A percentile compares a stretch with the other conserved stretches of the same genome.
phyloP scores from a whole-genome alignment of 2,888 invertebrate species.

The Lapara coniferarum region DNA sequence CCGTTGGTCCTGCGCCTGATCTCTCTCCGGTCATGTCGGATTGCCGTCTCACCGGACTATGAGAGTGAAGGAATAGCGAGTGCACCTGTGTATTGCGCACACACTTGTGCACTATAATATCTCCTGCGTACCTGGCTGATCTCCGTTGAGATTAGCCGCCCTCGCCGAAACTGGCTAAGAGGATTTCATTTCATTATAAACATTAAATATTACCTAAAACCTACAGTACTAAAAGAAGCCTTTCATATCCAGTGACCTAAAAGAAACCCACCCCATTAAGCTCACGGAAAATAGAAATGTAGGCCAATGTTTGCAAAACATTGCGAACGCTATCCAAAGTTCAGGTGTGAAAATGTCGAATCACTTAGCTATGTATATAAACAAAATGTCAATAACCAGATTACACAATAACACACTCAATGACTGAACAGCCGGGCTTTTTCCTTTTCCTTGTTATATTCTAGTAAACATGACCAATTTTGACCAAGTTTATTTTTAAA shows the following conservation, averaged over 20 bases:
- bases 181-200: no score
- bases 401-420: conserved; percentile 18
- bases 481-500: no score
- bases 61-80: no score
- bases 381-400: conserved; percentile 30
- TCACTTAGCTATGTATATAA: conserved; percentile 20
- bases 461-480: not conserved
- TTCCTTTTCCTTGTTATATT: not conserved
- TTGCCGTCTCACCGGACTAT: no score
- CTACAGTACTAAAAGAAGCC: not conserved
- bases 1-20: no score
- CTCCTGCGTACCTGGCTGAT: no score
- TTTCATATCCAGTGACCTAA: conserved; percentile 8
- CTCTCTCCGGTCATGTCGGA: no score
- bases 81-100: no score
- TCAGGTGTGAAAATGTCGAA: conserved; percentile 38
- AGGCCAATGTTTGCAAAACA: conserved; percentile 11
- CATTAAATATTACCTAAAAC: not conserved
- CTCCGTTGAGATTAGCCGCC: no score
- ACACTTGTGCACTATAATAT: no score
- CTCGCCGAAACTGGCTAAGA: no score
- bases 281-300: conserved; percentile 6
- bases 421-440: not conserved
- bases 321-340: conserved; percentile 33
- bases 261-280: conserved; percentile 12